A percentile compares a stretch with the other conserved stretches of the same genome.
These are phyloP conservation scores for Pteria penguin DNA, from an alignment of 2,888 invertebrate species.

Conservation along the genomic window DNA sequence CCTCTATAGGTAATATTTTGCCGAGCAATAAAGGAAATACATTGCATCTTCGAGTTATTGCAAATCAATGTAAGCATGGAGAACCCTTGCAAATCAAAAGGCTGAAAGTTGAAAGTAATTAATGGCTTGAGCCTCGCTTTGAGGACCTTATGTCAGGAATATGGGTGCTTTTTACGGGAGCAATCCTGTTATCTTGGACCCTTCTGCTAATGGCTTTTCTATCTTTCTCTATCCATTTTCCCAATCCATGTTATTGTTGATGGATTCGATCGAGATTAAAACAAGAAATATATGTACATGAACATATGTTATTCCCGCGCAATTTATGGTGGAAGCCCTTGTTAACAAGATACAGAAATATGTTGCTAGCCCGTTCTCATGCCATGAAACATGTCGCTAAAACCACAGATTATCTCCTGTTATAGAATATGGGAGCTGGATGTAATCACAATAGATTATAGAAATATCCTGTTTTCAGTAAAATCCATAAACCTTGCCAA, in stretches of 20 bases:
- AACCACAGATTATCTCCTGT: not conserved
- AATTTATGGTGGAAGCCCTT: constrained; percentile 1
- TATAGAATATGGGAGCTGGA: no score
- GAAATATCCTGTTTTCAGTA: no score
- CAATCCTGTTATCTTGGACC: not conserved
- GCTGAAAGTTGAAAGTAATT: not conserved
- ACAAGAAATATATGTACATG: constrained; percentile 13
- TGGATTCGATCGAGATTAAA: constrained; percentile 15
- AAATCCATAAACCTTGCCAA: no score
- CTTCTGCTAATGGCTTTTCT: constrained; percentile 13
- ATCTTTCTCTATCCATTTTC: constrained; percentile 1
- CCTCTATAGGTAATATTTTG: no score
- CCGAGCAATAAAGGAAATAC: no score
- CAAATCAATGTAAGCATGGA: no score
- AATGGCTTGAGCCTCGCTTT: not conserved
- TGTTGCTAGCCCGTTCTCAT: not conserved
- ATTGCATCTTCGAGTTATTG: no score
- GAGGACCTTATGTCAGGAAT: not conserved
- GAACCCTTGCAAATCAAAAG: not conserved
- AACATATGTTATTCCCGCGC: constrained; percentile 20
- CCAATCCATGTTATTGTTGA: constrained; percentile 6
- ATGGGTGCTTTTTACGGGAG: not conserved
- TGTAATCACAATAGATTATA: no score
- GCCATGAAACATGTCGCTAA: not conserved
- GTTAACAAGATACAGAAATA: not conserved